These are phyloP conservation scores for Pardalotus punctatus DNA, from an alignment of 2,113 vertebrate species.

Conservation along the genomic window DNA sequence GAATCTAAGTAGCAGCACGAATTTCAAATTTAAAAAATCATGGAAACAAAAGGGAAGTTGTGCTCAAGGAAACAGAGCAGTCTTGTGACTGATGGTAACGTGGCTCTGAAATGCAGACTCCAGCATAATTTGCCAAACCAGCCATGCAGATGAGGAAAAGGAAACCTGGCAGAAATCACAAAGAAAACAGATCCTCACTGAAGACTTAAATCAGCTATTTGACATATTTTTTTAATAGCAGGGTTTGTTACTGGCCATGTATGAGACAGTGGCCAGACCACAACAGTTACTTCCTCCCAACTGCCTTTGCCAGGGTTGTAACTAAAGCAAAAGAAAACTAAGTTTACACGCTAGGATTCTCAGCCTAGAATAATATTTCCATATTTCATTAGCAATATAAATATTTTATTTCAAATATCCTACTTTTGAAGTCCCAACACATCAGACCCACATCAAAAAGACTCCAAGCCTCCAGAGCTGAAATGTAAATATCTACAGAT, in stretches of 20 bases:
- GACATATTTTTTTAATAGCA: neutral
- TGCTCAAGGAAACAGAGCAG: neutral
- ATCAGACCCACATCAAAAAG: constrained; percentile 7
- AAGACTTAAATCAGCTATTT: neutral
- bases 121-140: neutral
- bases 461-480: neutral
- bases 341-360: neutral
- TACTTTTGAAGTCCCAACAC: neutral
- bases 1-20: neutral
- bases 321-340: neutral
- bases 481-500: neutral
- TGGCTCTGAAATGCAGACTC: neutral
- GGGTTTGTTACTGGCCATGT: neutral
- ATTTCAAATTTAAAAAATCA: neutral
- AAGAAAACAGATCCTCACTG: neutral
- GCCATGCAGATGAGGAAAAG: neutral
- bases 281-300: neutral
- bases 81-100: neutral
- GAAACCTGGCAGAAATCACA: neutral
- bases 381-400: neutral
- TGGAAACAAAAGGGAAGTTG: neutral
- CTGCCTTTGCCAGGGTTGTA: neutral
- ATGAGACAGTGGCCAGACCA: neutral
- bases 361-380: neutral
- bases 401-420: neutral